A percentile compares a stretch with the other conserved stretches of the same genome.
These are phyloP conservation scores for Phaethon lepturus DNA, from an alignment of 2,113 vertebrate genomes.

Conservation along the genomic window DNA sequence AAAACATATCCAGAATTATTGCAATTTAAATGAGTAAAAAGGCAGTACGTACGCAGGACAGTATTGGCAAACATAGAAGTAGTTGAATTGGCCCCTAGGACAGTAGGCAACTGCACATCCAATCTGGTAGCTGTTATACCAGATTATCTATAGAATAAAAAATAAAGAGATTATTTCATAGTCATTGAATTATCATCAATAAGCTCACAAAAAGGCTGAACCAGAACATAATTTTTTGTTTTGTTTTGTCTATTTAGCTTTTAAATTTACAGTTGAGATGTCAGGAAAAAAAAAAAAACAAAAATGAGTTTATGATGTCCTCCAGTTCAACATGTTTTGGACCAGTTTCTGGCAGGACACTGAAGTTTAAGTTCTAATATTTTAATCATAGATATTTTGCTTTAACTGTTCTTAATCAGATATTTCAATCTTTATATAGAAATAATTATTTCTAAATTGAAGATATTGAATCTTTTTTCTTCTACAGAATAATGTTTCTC, in stretches of 20 bases:
- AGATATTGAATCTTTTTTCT: not conserved
- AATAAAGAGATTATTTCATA: not conserved
- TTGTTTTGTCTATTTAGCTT: not conserved
- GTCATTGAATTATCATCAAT: not conserved
- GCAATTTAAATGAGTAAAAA: not conserved
- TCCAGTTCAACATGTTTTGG: not conserved
- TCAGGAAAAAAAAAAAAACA: not conserved
- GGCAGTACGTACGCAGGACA: conserved; percentile 69
- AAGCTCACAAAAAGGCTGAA: not conserved
- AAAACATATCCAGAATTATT: not conserved
- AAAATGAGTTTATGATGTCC: not conserved
- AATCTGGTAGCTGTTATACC: conserved; percentile 39
- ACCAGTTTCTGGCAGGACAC: not conserved
- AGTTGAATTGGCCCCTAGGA: not conserved
- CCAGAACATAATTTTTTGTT: not conserved
- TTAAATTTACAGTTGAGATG: not conserved
- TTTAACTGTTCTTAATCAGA: not conserved
- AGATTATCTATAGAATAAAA: conserved; percentile 35
- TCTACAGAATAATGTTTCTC: not conserved
- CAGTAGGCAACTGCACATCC: conserved; percentile 62
- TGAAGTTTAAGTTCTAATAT: not conserved
- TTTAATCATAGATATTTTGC: not conserved
- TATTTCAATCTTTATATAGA: not conserved
- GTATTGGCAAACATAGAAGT: conserved; percentile 78
- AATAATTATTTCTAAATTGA: not conserved